A percentile compares a stretch with the other conserved stretches of the same genome.
Evolutionary conservation across 2,797 vertebrate species (phyloP).

Genomic region (Sebastiscus albofasciatus): DNA sequence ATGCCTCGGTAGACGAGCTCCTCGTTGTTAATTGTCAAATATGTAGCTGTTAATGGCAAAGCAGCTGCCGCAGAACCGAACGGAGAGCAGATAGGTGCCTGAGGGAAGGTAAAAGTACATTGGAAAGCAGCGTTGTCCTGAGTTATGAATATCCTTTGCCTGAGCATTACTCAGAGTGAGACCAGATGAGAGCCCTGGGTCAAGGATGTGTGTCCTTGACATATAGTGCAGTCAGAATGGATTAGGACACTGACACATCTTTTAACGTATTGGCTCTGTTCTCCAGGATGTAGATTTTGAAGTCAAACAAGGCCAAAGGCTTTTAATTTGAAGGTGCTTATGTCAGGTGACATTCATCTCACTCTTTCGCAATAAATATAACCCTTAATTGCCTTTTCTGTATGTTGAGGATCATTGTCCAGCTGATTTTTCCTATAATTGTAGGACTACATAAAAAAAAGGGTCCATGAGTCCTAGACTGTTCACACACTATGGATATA

Average conservation of each 20-base stretch:
- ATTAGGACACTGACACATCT: conserved; percentile 28
- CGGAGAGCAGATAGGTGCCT: not conserved
- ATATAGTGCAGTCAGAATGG: conserved; percentile 30
- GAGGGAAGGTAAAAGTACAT: conserved; percentile 3
- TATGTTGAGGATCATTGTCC: not conserved
- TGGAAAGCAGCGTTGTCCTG: conserved; percentile 5
- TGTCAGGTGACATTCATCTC: not conserved
- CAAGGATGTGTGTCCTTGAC: conserved; percentile 34
- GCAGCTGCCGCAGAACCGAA: conserved; percentile 4
- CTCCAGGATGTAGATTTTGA: conserved; percentile 2
- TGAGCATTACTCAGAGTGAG: conserved; percentile 20
- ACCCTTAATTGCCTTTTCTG: not conserved
- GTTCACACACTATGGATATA: not conserved
- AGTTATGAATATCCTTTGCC: conserved; percentile 12
- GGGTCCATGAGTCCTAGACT: not conserved
- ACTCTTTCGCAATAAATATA: not conserved
- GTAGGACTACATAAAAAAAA: not conserved
- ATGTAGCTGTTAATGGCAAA: not conserved
- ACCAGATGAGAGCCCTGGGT: conserved; percentile 18
- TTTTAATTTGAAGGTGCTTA: not conserved
- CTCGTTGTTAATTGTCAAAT: conserved; percentile 30
- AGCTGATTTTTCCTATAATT: not conserved
- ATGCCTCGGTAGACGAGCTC: not conserved
- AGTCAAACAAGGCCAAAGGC: conserved; percentile 3
- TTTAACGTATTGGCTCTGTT: conserved; percentile 6